These are phyloP conservation scores for Callinectes sapidus DNA, from an alignment of 2,888 invertebrate genomes.

Conservation along the genomic window DNA sequence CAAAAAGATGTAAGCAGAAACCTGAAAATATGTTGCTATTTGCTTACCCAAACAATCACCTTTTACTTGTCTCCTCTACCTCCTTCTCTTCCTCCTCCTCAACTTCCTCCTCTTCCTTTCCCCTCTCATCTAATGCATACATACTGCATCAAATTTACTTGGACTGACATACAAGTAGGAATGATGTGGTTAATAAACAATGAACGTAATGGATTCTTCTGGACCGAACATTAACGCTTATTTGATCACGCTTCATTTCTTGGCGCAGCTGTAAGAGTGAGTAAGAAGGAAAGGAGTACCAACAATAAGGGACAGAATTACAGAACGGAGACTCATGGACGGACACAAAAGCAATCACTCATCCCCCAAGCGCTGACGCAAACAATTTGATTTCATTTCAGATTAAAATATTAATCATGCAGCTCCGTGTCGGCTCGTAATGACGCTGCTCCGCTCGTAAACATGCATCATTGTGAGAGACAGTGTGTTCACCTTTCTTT, in stretches of 20 bases:
- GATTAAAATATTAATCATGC: conserved; percentile 53
- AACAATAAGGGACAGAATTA: conserved; percentile 16
- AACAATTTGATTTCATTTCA: conserved; percentile 55
- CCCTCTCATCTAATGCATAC: not conserved
- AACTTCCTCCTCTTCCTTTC: not conserved
- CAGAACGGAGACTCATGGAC: not conserved
- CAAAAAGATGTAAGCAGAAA: too few species aligned
- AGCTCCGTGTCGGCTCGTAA: conserved; percentile 31
- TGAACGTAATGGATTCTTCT: not conserved
- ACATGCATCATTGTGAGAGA: not conserved
- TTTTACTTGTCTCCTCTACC: not conserved
- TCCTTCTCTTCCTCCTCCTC: not conserved
- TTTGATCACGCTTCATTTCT: not conserved
- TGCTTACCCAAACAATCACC: not conserved
- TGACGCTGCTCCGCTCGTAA: conserved; percentile 8
- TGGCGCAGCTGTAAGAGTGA: not conserved
- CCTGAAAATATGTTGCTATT: not conserved
- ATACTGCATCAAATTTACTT: not conserved
- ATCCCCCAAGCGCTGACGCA: conserved; percentile 24
- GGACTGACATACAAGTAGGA: not conserved
- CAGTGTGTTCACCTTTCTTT: not conserved
- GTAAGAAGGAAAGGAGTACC: not conserved
- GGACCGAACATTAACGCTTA: not conserved
- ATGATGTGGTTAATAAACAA: not conserved
- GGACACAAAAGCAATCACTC: conserved; percentile 14